These are phyloP conservation scores for Lycodopsis pacificus DNA, from an alignment of 2,797 vertebrate species.

Conservation along the genomic window DNA sequence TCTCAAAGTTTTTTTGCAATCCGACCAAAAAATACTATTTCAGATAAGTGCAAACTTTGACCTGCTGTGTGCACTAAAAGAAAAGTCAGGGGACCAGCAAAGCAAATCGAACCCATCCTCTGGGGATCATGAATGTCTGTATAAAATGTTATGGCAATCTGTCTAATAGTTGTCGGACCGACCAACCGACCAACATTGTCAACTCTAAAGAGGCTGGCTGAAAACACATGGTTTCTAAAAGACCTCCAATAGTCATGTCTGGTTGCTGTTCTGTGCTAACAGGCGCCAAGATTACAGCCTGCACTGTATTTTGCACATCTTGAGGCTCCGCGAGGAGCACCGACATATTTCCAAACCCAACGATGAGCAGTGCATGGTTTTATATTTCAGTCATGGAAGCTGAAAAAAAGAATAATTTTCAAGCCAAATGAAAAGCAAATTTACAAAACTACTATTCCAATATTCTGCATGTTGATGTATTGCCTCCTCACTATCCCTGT, in stretches of 20 bases:
- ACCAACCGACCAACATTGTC: not conserved
- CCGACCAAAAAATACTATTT: too few species aligned
- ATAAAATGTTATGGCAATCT: too few species aligned
- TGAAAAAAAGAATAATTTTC: conserved; percentile 14
- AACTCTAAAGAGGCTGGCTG: not conserved
- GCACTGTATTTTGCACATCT: not conserved
- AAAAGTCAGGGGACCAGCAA: not conserved
- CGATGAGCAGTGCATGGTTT: not conserved
- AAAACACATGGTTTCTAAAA: not conserved
- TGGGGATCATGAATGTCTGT: too few species aligned
- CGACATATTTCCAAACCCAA: not conserved
- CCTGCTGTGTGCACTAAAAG: not conserved
- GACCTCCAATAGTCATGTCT: not conserved
- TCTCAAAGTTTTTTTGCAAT: too few species aligned
- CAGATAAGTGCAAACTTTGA: too few species aligned
- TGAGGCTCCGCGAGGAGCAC: not conserved
- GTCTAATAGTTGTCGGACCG: not conserved
- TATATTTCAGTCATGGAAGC: conserved; percentile 30
- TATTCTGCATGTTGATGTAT: conserved; percentile 14
- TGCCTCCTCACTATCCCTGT: conserved; percentile 12
- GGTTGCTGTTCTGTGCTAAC: not conserved
- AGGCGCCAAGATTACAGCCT: not conserved
- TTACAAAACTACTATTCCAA: conserved; percentile 34
- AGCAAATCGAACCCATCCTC: too few species aligned
- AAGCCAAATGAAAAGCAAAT: conserved; percentile 51